These are phyloP conservation scores for Aleiodes leptofemur DNA, from an alignment of 2,888 invertebrate genomes.

Conservation along the genomic window DNA sequence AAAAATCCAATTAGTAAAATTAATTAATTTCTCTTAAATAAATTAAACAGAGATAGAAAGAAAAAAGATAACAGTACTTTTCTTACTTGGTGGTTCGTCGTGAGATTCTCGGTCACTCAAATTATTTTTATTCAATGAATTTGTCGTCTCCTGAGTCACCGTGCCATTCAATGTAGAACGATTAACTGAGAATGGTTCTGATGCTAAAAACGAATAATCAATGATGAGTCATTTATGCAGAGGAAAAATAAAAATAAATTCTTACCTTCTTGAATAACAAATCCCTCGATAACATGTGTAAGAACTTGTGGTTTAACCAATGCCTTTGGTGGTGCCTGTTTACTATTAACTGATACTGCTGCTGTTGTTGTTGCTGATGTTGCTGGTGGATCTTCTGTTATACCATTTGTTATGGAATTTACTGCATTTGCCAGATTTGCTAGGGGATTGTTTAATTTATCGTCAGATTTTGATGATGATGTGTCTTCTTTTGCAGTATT, in stretches of 20 bases:
- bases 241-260: constrained; percentile 19
- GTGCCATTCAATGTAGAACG: constrained; percentile 76
- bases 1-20: not conserved
- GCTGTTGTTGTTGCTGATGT: constrained; percentile 62
- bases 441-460: constrained; percentile 71
- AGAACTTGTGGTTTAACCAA: constrained; percentile 97
- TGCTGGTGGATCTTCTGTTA: constrained; percentile 62
- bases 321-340: constrained; percentile 85
- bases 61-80: constrained; percentile 49
- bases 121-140: constrained; percentile 64
- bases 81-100: constrained; percentile 88
- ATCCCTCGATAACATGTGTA: constrained; percentile 97
- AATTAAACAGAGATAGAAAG: constrained; percentile 32
- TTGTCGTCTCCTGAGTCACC: constrained; percentile 69
- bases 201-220: constrained; percentile 75
- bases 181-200: constrained; percentile 91
- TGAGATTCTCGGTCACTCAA: constrained; percentile 78
- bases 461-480: constrained; percentile 64
- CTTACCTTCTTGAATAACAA: constrained; percentile 93
- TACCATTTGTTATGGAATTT: constrained; percentile 72
- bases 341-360: constrained; percentile 60
- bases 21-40: constrained; percentile 39
- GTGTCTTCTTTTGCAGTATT: constrained; percentile 65
- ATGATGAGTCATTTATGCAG: not conserved
- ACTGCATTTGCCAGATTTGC: constrained; percentile 72